phyloP scores from a whole-genome alignment of 2,113 vertebrate genomes.

The Prietella phreatophila region DNA sequence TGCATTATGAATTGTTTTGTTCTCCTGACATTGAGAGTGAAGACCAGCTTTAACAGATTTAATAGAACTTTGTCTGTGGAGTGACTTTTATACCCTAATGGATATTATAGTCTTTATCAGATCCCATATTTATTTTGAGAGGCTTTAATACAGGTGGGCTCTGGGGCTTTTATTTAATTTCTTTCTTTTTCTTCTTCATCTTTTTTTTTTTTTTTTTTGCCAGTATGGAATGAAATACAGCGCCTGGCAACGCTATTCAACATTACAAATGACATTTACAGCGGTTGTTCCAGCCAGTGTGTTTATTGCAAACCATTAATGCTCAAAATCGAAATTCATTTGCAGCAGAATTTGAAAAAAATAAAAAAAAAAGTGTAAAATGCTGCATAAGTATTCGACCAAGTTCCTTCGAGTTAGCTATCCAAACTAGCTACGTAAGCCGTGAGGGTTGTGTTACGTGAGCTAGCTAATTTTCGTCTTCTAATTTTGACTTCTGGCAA shows the following conservation, averaged over 20 bases:
- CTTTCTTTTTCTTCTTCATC: too few species aligned
- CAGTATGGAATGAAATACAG: not conserved
- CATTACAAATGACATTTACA: not conserved
- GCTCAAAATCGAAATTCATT: not conserved
- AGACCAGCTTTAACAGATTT: not conserved
- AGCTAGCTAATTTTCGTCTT: too few species aligned
- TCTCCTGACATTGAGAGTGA: not conserved
- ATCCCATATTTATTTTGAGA: not conserved
- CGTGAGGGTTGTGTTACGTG: too few species aligned
- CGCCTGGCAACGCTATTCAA: not conserved
- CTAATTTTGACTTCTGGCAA: too few species aligned
- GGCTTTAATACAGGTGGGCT: not conserved
- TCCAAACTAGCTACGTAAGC: too few species aligned
- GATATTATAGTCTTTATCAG: not conserved
- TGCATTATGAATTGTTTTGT: not conserved
- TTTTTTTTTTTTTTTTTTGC: not conserved
- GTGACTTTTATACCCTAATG: not conserved
- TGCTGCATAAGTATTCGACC: not conserved
- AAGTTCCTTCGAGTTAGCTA: too few species aligned
- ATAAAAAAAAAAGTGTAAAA: not conserved
- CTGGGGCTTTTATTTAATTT: not conserved
- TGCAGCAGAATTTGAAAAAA: not conserved
- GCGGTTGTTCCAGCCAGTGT: not conserved
- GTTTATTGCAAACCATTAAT: not conserved
- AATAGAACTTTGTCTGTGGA: not conserved